Conservation (phyloP, 2,797 vertebrate genomes). For the Triplophysa yarkandensis region DNA sequence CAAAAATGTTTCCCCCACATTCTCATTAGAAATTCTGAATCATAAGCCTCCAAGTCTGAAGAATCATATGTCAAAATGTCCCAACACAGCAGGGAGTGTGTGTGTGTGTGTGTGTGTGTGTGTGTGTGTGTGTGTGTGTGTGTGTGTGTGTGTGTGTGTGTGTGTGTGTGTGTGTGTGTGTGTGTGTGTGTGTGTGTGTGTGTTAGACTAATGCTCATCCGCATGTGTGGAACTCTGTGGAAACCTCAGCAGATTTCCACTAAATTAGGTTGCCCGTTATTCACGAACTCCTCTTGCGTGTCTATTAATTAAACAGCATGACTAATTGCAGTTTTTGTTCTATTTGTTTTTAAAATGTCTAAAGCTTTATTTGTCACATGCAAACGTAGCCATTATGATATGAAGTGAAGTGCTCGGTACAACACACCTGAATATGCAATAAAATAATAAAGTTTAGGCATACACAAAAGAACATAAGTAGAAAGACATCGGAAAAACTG, state of each 20-base stretch:
- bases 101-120: too few species aligned
- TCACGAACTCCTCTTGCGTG: background rate
- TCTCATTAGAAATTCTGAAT: constrained; percentile 55
- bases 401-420: too few species aligned
- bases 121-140: constrained; percentile 13
- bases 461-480: too few species aligned
- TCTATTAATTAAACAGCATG: background rate
- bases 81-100: background rate
- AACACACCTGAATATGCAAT: too few species aligned
- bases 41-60: constrained; percentile 43
- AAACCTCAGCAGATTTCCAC: background rate
- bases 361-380: too few species aligned
- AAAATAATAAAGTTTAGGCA: too few species aligned
- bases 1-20: constrained; percentile 40
- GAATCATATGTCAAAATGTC: constrained; percentile 50
- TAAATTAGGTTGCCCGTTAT: background rate
- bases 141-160: background rate
- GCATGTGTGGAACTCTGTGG: background rate
- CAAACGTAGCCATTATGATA: too few species aligned
- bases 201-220: background rate
- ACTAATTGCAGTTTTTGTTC: background rate
- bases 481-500: too few species aligned
- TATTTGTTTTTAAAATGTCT: too few species aligned
- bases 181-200: constrained; percentile 7
- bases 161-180: background rate